Evolutionary conservation across 2,113 vertebrate species (phyloP).

Genomic region (Misgurnus mizolepis): DNA sequence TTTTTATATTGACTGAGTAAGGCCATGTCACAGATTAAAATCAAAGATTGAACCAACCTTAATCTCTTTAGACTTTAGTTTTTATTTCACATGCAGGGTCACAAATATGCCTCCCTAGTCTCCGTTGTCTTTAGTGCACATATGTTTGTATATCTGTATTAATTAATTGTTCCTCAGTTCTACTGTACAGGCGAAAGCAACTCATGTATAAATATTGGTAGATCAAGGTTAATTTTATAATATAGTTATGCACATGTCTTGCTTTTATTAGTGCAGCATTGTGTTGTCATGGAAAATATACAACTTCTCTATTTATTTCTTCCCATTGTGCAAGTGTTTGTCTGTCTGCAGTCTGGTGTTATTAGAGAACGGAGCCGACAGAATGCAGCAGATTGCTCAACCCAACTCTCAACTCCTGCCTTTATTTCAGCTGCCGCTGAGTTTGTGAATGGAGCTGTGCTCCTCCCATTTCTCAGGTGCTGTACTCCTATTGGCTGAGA

Average conservation of each 20-base stretch:
- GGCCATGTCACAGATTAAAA: too few relatives aligned
- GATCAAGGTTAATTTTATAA: too few relatives aligned
- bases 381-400: conserved; percentile 44
- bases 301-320: background rate
- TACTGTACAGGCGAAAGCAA: too few relatives aligned
- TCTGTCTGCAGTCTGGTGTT: background rate
- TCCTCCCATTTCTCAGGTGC: conserved; percentile 54
- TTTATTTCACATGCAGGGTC: background rate
- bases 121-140: background rate
- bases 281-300: background rate
- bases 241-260: background rate
- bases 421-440: conserved; percentile 50
- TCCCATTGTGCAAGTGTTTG: background rate
- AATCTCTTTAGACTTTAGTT: too few relatives aligned
- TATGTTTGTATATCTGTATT: background rate
- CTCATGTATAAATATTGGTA: background rate
- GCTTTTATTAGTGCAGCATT: background rate
- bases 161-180: background rate
- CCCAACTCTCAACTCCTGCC: conserved; percentile 19
- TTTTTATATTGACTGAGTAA: too few relatives aligned
- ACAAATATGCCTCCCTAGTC: background rate
- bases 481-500: conserved; percentile 58
- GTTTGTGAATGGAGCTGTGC: conserved; percentile 59
- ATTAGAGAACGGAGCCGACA: conserved; percentile 15
- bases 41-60: too few relatives aligned